A percentile compares a stretch with the other conserved stretches of the same genome.
Evolutionary conservation across 1,140 invertebrate species (phyloP).

Genomic region (Ceratoteleas bidentatus): DNA sequence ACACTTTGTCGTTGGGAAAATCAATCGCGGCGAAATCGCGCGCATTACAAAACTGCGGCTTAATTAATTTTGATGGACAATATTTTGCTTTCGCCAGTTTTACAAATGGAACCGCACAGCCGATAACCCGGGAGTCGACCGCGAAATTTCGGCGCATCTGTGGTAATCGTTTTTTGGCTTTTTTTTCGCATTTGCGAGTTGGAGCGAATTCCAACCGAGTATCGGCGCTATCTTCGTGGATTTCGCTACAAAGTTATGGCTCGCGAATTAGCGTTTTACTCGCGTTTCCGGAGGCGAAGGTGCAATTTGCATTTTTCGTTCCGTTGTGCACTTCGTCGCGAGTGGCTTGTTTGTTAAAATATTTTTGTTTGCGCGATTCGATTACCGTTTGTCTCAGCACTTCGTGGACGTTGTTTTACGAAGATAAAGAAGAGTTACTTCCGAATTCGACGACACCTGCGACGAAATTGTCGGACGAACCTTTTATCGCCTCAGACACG

Average conservation of each 20-base stretch:
- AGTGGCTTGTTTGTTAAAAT: background rate
- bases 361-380: background rate
- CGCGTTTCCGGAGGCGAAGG: background rate
- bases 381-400: conserved; percentile 2
- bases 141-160: too few relatives aligned
- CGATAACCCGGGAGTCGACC: too few relatives aligned
- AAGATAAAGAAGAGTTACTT: conserved; percentile 18
- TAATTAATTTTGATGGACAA: too few relatives aligned
- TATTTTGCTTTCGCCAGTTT: too few relatives aligned
- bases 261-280: conserved; percentile 11
- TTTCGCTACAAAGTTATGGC: conserved; percentile 15
- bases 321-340: background rate
- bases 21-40: too few relatives aligned
- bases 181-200: conserved; percentile 6
- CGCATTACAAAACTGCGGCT: too few relatives aligned
- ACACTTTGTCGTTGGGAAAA: too few relatives aligned
- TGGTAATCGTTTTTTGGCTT: background rate
- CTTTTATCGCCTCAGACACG: conserved; percentile 14
- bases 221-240: conserved; percentile 2
- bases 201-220: conserved; percentile 1
- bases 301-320: background rate
- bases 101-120: too few relatives aligned
- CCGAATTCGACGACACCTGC: conserved; percentile 13
- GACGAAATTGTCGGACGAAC: conserved; percentile 15
- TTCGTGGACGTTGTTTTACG: conserved; percentile 4